These are phyloP conservation scores for Distichodus sexfasciatus DNA, from an alignment of 2,797 vertebrate genomes.

Conservation along the genomic window DNA sequence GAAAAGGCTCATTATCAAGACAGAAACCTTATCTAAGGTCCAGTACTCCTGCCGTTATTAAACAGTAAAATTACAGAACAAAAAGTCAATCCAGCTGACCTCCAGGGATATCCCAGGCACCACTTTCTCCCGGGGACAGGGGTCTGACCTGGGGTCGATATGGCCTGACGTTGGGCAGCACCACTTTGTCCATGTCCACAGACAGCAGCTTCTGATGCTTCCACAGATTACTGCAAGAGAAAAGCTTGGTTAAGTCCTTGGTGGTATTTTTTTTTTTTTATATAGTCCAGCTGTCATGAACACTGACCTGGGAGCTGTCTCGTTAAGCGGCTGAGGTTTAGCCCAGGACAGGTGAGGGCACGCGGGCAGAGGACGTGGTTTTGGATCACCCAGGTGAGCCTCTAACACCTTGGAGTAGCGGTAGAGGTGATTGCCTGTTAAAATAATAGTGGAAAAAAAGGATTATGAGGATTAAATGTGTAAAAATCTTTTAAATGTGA, in stretches of 20 bases:
- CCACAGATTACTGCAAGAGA: constrained; percentile 87
- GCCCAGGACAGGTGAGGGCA: constrained; percentile 98
- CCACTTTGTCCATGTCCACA: constrained; percentile 94
- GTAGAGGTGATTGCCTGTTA: constrained; percentile 93
- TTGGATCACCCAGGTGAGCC: constrained; percentile 90
- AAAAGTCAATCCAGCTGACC: constrained; percentile 68
- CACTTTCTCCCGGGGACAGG: constrained; percentile 94
- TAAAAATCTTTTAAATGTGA: not conserved
- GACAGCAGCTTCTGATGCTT: constrained; percentile 97
- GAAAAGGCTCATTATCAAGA: no score
- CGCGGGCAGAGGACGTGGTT: constrained; percentile 90
- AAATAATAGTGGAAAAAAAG: not conserved
- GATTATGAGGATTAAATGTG: not conserved
- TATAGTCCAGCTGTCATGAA: not conserved
- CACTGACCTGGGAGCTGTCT: constrained; percentile 91
- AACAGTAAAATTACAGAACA: not conserved
- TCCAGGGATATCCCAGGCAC: constrained; percentile 98
- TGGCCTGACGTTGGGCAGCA: constrained; percentile 84
- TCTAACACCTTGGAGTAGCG: constrained; percentile 97
- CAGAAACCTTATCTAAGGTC: no score
- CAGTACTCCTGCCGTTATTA: not conserved
- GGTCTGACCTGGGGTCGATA: constrained; percentile 95
- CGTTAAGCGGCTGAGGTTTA: constrained; percentile 95
- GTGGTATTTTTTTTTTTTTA: not conserved
- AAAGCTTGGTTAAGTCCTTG: not conserved